These are phyloP conservation scores for Halichoerus grypus DNA, from an alignment of 2,113 vertebrate species.

Conservation along the genomic window DNA sequence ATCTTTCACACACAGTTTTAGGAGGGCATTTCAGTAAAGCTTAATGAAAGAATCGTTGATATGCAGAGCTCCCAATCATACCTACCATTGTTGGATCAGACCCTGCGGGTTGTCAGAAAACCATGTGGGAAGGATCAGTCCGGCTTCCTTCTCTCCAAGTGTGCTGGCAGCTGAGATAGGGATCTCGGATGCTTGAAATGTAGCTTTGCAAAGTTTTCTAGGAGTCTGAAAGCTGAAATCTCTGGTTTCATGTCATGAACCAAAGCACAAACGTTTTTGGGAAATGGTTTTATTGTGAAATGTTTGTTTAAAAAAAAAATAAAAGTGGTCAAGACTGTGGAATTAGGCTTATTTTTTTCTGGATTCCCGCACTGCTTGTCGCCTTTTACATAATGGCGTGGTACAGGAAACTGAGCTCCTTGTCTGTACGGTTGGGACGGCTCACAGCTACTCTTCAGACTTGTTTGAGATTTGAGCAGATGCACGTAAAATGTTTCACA, in stretches of 20 bases:
- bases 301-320: not conserved
- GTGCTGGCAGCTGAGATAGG: not conserved
- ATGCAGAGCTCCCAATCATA: not conserved
- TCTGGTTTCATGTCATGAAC: not conserved
- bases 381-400: not conserved
- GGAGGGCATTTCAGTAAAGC: not conserved
- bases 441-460: not conserved
- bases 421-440: not conserved
- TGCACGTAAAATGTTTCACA: constrained; percentile 36
- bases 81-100: not conserved
- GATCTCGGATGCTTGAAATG: not conserved
- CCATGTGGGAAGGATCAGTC: not conserved
- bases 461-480: not conserved
- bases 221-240: not conserved
- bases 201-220: not conserved
- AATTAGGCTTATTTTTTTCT: not conserved
- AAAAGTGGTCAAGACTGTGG: not conserved
- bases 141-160: not conserved
- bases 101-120: not conserved
- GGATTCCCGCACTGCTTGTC: not conserved
- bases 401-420: not conserved
- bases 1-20: not conserved
- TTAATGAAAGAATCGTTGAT: not conserved
- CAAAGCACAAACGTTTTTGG: not conserved
- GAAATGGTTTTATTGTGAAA: not conserved